phyloP scores from a whole-genome alignment of 1,140 invertebrate species.

The Eriosoma lanigerum region DNA sequence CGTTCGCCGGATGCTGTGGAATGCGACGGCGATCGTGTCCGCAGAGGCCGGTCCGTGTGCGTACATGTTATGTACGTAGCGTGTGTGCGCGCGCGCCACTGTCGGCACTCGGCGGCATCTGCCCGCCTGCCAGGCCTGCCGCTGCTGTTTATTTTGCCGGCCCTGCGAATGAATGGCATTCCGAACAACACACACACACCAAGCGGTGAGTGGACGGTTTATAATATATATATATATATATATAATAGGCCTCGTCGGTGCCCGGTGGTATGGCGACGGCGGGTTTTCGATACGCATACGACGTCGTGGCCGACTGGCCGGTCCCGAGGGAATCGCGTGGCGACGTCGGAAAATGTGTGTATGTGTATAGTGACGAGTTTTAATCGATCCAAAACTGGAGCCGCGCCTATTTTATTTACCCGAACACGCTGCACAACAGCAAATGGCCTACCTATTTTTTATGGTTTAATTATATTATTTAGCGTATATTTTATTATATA shows the following conservation, averaged over 20 bases:
- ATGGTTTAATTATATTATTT: no score
- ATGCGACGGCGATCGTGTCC: slow-evolving; percentile 26
- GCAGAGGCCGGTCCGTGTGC: not conserved
- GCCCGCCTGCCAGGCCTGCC: not conserved
- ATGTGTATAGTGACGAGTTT: not conserved
- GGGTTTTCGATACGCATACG: not conserved
- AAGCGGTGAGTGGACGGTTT: not conserved
- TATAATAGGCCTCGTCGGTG: not conserved
- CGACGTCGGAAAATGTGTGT: not conserved
- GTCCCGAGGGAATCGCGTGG: not conserved
- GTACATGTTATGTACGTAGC: not conserved
- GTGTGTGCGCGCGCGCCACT: not conserved
- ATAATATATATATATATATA: not conserved
- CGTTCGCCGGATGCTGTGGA: slow-evolving; percentile 49
- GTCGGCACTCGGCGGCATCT: no score
- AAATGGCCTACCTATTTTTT: no score
- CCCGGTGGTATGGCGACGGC: not conserved
- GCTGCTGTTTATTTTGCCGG: slow-evolving; percentile 1
- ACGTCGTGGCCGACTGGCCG: not conserved
- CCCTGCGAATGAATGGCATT: slow-evolving; percentile 47
- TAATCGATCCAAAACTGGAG: slow-evolving; percentile 28
- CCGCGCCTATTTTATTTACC: slow-evolving; percentile 31
- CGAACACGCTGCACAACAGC: not conserved
- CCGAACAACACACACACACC: not conserved
- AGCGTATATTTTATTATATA: no score